These are phyloP conservation scores for Mesorhabditis sp. DNA, from an alignment of 2,888 invertebrate genomes.

Conservation along the genomic window DNA sequence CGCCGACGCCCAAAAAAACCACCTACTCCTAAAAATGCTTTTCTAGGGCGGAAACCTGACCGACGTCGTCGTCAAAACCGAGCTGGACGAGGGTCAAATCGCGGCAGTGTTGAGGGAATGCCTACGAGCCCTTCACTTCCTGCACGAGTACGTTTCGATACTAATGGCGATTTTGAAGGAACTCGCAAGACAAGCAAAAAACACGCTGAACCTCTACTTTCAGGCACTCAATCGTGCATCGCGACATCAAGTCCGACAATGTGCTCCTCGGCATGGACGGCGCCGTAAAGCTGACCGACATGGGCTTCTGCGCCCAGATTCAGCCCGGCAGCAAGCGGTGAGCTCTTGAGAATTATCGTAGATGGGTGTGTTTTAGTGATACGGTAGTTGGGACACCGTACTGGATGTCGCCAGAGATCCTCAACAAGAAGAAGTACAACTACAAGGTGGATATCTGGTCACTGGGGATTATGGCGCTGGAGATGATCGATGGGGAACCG, in stretches of 20 bases:
- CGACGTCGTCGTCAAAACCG: conserved; percentile 69
- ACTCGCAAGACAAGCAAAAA: not conserved
- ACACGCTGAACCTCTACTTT: conserved; percentile 13
- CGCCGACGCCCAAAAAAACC: too few relatives aligned
- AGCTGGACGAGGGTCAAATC: conserved; percentile 93
- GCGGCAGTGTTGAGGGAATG: conserved; percentile 86
- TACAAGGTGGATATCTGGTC: conserved; percentile 80
- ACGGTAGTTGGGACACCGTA: conserved; percentile 58
- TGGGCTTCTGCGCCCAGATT: conserved; percentile 96
- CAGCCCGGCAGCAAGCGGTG: conserved; percentile 77
- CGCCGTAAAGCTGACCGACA: conserved; percentile 69
- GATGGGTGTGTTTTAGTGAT: conserved; percentile 23
- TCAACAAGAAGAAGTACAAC: conserved; percentile 58
- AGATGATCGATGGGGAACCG: conserved; percentile 88
- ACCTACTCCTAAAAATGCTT: not conserved
- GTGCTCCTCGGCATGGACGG: conserved; percentile 79
- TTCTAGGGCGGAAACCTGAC: conserved; percentile 78
- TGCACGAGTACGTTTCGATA: conserved; percentile 66
- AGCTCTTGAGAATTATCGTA: conserved; percentile 55
- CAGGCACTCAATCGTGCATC: conserved; percentile 76
- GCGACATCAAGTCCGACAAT: conserved; percentile 97
- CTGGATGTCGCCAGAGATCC: conserved; percentile 79
- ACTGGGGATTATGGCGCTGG: conserved; percentile 86
- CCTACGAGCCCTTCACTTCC: conserved; percentile 80
- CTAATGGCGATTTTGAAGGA: not conserved